A percentile compares a stretch with the other conserved stretches of the same genome.
Conservation (phyloP, 2,888 invertebrate genomes). For the Hypercompe scribonia region DNA sequence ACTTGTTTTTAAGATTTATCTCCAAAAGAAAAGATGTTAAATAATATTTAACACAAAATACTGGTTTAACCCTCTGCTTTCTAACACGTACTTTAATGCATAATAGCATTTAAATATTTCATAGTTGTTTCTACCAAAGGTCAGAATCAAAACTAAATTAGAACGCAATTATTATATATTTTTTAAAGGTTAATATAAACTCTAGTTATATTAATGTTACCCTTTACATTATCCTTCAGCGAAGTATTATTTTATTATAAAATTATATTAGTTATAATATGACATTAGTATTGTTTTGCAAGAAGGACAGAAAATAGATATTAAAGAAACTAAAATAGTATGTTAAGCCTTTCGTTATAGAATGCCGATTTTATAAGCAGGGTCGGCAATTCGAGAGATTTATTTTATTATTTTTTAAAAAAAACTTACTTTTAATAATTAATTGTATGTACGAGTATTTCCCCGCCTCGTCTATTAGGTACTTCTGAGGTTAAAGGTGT, state of each 20-base stretch:
- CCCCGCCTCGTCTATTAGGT: slow-evolving; percentile 21
- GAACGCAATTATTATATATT: background rate
- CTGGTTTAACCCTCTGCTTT: background rate
- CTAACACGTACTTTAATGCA: background rate
- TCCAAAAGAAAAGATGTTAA: background rate
- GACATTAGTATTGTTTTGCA: background rate
- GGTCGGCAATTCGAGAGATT: background rate
- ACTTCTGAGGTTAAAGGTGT: slow-evolving; percentile 35
- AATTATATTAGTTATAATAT: no score
- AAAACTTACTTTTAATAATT: slow-evolving; percentile 9
- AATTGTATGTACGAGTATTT: slow-evolving; percentile 17
- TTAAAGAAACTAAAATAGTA: background rate
- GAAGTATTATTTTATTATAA: background rate
- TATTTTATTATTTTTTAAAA: background rate
- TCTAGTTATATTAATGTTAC: background rate
- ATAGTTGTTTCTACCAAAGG: background rate
- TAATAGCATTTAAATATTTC: background rate
- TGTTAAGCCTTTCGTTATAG: background rate
- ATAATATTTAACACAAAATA: background rate
- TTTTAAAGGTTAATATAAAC: background rate
- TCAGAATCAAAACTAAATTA: background rate
- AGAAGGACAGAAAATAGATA: background rate
- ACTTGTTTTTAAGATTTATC: background rate
- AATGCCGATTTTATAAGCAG: background rate
- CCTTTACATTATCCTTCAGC: background rate